Percentiles rank a stretch among this genome's conserved stretches.
Conservation (phyloP, 2,888 invertebrate species). For the Xestobium rufovillosum region DNA sequence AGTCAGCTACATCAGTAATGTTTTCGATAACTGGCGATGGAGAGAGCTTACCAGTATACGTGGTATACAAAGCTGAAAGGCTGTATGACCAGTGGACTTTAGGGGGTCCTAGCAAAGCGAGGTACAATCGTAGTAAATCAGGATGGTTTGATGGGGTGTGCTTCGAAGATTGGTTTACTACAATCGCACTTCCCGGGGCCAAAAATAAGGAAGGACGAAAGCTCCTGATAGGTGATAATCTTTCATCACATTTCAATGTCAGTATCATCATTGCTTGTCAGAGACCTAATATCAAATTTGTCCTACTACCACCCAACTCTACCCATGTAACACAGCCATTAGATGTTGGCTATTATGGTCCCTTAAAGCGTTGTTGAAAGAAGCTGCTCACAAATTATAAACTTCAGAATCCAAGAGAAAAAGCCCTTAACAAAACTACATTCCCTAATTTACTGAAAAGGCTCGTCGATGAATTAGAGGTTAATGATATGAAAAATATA, state of each 20-base stretch:
- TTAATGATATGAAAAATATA: too few species aligned
- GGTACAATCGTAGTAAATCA: slow-evolving; percentile 29
- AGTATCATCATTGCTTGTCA: slow-evolving; percentile 25
- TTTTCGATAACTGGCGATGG: slow-evolving; percentile 28
- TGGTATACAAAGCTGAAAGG: slow-evolving; percentile 30
- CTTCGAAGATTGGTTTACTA: slow-evolving; percentile 22
- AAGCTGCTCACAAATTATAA: too few species aligned
- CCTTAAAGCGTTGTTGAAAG: too few species aligned
- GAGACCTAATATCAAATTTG: too few species aligned
- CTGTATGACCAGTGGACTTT: slow-evolving; percentile 30
- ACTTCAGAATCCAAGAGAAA: too few species aligned
- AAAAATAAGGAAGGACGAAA: slow-evolving; percentile 21
- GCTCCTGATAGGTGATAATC: slow-evolving; percentile 29
- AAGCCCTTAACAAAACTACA: too few species aligned
- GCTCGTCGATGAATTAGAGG: too few species aligned
- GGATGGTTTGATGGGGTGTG: slow-evolving; percentile 25
- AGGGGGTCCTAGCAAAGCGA: slow-evolving; percentile 27
- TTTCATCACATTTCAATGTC: slow-evolving; percentile 18
- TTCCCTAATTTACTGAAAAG: too few species aligned
- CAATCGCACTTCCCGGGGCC: slow-evolving; percentile 25
- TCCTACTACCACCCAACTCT: too few species aligned
- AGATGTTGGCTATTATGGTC: too few species aligned
- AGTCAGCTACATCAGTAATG: slow-evolving; percentile 29
- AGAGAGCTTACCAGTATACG: slow-evolving; percentile 26
- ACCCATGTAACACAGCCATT: too few species aligned